Evolutionary conservation across 2,797 vertebrate genomes (phyloP).

Genomic region (Chromis chromis): DNA sequence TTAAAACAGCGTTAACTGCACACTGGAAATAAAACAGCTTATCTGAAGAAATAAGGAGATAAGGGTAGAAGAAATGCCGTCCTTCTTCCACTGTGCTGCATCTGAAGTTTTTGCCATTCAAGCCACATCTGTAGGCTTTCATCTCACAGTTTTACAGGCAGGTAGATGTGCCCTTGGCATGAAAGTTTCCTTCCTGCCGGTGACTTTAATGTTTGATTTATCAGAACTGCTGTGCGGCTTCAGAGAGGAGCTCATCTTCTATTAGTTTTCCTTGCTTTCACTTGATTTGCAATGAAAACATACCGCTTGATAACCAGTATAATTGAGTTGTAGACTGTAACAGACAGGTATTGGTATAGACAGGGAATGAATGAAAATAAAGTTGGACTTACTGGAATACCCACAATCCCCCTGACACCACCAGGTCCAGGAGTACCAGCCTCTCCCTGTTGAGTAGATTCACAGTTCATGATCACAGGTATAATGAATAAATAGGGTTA

Average conservation of each 20-base stretch:
- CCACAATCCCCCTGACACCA: slow-evolving; percentile 84
- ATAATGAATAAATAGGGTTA: neutral
- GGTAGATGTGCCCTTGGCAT: slow-evolving; percentile 6
- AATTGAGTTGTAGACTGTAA: neutral
- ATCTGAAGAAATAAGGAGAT: neutral
- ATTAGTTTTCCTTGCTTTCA: neutral
- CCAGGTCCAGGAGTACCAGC: slow-evolving; percentile 77
- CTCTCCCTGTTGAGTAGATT: slow-evolving; percentile 79
- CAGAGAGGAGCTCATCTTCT: slow-evolving; percentile 16
- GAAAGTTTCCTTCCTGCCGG: slow-evolving; percentile 1
- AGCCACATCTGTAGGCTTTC: slow-evolving; percentile 11
- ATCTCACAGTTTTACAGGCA: slow-evolving; percentile 12
- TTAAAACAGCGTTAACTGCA: neutral
- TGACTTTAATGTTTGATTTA: slow-evolving; percentile 45
- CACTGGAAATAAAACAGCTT: neutral
- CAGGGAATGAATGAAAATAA: neutral
- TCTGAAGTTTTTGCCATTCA: neutral
- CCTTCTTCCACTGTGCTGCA: neutral
- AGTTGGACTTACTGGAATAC: slow-evolving; percentile 85
- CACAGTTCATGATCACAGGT: neutral
- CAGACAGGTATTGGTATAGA: neutral
- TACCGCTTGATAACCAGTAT: neutral
- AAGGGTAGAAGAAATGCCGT: neutral
- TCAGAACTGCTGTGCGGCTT: slow-evolving; percentile 10
- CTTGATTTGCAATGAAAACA: slow-evolving; percentile 4